phyloP scores from a whole-genome alignment of 37 sponge, comb jelly and placozoan species.

The Geodia barretti region DNA sequence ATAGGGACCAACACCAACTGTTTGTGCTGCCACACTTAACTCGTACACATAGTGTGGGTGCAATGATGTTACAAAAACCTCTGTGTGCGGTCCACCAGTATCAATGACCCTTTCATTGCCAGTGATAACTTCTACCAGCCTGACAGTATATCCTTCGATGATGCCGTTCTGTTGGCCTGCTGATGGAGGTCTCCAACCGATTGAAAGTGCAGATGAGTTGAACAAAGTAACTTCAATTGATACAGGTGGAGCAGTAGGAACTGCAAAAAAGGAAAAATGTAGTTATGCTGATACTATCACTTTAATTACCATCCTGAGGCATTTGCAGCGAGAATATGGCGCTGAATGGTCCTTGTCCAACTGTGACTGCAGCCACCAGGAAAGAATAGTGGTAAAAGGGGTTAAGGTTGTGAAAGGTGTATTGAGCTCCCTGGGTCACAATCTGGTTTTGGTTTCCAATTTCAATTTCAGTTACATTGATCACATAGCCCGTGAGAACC shows the following conservation, averaged over 20 bases:
- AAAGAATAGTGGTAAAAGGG: constrained; percentile 6
- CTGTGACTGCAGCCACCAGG: neutral
- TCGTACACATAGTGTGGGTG: neutral
- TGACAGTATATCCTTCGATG: constrained; percentile 14
- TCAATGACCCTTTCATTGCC: neutral
- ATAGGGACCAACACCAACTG: neutral
- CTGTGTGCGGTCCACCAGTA: neutral
- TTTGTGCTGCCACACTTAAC: neutral
- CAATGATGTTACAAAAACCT: neutral
- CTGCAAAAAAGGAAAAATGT: neutral
- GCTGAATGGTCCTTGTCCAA: neutral
- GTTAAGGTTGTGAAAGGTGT: constrained; percentile 26
- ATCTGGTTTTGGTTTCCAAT: neutral
- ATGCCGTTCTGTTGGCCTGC: constrained; percentile 16
- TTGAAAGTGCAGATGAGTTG: neutral
- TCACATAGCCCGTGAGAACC: constrained; percentile 18
- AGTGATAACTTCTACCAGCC: neutral
- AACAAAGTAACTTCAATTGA: neutral
- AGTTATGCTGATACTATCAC: too few species aligned
- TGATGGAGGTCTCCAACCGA: constrained; percentile 11
- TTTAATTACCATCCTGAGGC: neutral
- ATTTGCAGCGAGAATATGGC: neutral
- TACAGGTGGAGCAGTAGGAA: constrained; percentile 18
- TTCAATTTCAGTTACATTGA: neutral
- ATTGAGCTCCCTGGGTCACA: constrained; percentile 2